A percentile compares a stretch with the other conserved stretches of the same genome.
phyloP scores from a whole-genome alignment of 2,797 vertebrate species.

The Calcarius lapponicus region DNA sequence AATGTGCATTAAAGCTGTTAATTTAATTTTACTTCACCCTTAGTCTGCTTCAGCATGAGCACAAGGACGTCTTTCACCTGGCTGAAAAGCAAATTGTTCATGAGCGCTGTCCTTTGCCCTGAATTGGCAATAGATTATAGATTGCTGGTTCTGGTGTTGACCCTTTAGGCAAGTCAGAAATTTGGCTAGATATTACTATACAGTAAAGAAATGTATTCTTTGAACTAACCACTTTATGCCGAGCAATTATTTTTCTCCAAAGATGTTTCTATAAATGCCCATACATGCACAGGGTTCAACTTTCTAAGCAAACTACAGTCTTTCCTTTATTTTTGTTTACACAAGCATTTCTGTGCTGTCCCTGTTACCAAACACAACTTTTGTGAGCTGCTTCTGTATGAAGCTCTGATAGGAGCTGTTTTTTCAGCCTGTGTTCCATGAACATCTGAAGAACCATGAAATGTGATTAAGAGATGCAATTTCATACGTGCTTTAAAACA shows the following conservation, averaged over 20 bases:
- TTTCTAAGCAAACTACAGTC: background rate
- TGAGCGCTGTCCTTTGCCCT: background rate
- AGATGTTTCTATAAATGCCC: constrained; percentile 12
- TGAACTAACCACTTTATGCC: constrained; percentile 21
- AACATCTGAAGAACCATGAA: background rate
- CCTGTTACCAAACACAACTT: background rate
- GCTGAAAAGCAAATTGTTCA: background rate
- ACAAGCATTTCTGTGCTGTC: background rate
- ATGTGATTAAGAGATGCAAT: background rate
- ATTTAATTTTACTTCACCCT: background rate
- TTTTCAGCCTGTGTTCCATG: background rate
- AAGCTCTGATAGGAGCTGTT: background rate
- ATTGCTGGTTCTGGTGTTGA: background rate
- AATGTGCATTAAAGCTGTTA: background rate
- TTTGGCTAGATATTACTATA: background rate
- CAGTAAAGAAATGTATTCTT: background rate
- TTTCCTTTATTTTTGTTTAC: background rate
- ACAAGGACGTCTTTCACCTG: background rate
- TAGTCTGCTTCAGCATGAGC: background rate
- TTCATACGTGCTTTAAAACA: background rate
- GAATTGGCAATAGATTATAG: background rate
- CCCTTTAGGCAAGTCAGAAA: constrained; percentile 27
- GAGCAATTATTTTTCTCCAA: constrained; percentile 8
- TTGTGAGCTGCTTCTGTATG: background rate
- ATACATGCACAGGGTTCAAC: background rate